Evolutionary conservation across 2,888 invertebrate species (phyloP).

Genomic region (Dysmachus trigonus): DNA sequence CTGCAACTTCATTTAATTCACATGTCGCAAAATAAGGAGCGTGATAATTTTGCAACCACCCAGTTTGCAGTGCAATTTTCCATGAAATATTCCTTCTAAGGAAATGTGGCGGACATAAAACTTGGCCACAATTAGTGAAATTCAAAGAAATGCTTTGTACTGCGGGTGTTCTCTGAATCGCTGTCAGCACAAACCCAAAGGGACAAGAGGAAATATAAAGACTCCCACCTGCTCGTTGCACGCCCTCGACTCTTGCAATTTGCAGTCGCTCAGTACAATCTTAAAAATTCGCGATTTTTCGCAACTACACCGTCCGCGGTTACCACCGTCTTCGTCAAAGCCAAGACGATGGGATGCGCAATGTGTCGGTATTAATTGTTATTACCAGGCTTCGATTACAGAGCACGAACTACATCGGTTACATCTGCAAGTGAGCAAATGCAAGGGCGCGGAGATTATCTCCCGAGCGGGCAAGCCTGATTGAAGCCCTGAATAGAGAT

Average conservation of each 20-base stretch:
- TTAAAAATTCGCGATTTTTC: neutral
- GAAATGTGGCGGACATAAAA: neutral
- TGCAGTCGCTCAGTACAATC: neutral
- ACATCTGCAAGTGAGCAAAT: neutral
- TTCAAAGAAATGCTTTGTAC: neutral
- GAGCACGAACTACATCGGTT: neutral
- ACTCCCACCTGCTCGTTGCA: constrained; percentile 1
- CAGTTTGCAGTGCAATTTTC: neutral
- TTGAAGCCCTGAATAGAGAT: constrained; percentile 18
- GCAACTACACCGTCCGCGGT: neutral
- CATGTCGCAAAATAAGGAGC: neutral
- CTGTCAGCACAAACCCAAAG: constrained; percentile 13
- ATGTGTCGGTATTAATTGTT: neutral
- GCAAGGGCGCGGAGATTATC: neutral
- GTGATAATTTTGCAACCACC: neutral
- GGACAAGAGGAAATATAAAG: constrained; percentile 25
- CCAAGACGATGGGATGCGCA: neutral
- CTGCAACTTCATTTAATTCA: neutral
- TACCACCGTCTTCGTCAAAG: neutral
- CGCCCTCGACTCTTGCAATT: constrained; percentile 22
- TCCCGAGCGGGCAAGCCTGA: neutral
- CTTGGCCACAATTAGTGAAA: constrained; percentile 25
- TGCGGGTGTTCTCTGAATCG: constrained; percentile 24
- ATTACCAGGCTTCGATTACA: neutral
- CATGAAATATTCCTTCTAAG: constrained; percentile 13